Percentiles rank a stretch among this genome's conserved stretches.
phyloP scores from a whole-genome alignment of 2,113 vertebrate species.

The Scomber scombrus region DNA sequence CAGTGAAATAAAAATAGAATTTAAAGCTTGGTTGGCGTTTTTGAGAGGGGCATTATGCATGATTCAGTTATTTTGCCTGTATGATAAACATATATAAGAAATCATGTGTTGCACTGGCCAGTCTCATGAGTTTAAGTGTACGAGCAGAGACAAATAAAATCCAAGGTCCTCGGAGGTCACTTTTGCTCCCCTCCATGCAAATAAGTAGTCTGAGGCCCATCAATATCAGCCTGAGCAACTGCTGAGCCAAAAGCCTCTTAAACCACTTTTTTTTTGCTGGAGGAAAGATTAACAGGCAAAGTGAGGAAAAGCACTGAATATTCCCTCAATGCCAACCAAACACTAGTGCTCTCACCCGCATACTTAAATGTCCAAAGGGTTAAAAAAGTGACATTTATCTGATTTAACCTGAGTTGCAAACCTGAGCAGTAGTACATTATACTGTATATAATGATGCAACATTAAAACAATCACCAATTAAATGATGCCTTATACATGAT shows the following conservation, averaged over 20 bases:
- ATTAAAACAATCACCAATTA: neutral
- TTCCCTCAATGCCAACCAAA: constrained; percentile 27
- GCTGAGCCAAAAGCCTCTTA: constrained; percentile 57
- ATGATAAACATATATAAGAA: neutral
- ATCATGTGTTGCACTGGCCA: neutral
- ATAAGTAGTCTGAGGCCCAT: constrained; percentile 19
- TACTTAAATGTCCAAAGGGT: constrained; percentile 21
- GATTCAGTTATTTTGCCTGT: neutral
- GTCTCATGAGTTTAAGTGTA: neutral
- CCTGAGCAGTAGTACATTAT: too few relatives aligned
- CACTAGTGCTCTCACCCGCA: constrained; percentile 13
- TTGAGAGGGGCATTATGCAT: neutral
- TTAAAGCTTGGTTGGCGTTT: neutral
- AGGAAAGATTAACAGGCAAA: constrained; percentile 54
- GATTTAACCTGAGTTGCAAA: neutral
- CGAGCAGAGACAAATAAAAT: neutral
- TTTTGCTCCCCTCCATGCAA: constrained; percentile 3
- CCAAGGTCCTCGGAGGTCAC: constrained; percentile 15
- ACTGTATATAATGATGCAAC: too few relatives aligned
- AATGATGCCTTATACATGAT: neutral
- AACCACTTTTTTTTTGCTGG: constrained; percentile 43
- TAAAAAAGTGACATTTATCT: constrained; percentile 12
- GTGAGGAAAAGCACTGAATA: constrained; percentile 19
- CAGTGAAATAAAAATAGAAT: neutral
- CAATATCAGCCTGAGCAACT: constrained; percentile 23